Base-by-base conservation (phyloP, 2,797 vertebrate genomes). In the Arrhamphus sclerolepis region DNA sequence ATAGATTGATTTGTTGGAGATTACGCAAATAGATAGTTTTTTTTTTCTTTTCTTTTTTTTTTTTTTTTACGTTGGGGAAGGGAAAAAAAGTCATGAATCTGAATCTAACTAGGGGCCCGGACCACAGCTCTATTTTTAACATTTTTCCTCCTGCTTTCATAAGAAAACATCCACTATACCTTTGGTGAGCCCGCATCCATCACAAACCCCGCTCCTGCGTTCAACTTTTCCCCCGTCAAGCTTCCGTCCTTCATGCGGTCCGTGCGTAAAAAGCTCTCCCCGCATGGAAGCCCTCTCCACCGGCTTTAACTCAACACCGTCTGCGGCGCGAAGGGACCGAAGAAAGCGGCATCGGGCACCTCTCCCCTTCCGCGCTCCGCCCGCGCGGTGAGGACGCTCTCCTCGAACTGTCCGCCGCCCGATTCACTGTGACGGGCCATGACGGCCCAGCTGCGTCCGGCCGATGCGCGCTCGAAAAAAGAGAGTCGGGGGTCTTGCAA, bases 351-450 rank as follows among this genome's bases (percentile, higher is more conserved):
- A 40, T 63, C 34, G 34, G 79, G 50, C 77, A 57, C 68, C 68
- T 84, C 56, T 82, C 66, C 76, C 34, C 50, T 62, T 80, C 72
- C 78, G 42, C 76, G 31, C 72, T 76, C 65, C 67, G 69, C 44
- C 75, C 68, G 71, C 72, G 73, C 81, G 28, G 60, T 42, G 75
- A 81, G 80, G 85, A 80, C 87, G 72, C 77, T 24, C 83, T 83
- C 75, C 58, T 59, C 75, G 74, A 77, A 82, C 75, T 62, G 77
- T 71, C 77, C 79, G 69, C 73, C 70, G 76, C 72, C 89, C 72
- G 90, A 77, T 89, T 86, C 83, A 75, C 88, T 11, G 34, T 38
- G 89, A 64, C 71, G 68, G 84, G 87, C 87, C 92, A 91, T 92
- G 89, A 88, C 85, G 85, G 84, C 34, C 84, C 80, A 57, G 78